phyloP scores from a whole-genome alignment of 2,113 vertebrate species.

The Xenopus tropicalis region UCB_Xtro_10.0 CM004446.2:108539001-108539500 shows the following conservation, averaged over 20 bases:
- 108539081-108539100: no score
- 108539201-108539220: slow-evolving; percentile 11
- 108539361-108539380: background rate
- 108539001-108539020: background rate
- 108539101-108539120: background rate
- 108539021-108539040: background rate
- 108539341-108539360: background rate
- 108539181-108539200: background rate
- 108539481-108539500: no score
- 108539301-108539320: slow-evolving; percentile 16
- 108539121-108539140: background rate
- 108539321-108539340: background rate
- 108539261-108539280: background rate
- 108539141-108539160: background rate
- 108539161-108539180: background rate
- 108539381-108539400: background rate
- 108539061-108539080: background rate
- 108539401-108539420: slow-evolving; percentile 5
- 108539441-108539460: slow-evolving; percentile 32
- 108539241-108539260: background rate
- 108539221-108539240: background rate
- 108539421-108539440: slow-evolving; percentile 12
- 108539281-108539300: slow-evolving; percentile 8
- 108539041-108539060: background rate
- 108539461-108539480: background rate